Conservation (phyloP, 2,113 vertebrate genomes). For the Neolamprologus kungweensis region DNA sequence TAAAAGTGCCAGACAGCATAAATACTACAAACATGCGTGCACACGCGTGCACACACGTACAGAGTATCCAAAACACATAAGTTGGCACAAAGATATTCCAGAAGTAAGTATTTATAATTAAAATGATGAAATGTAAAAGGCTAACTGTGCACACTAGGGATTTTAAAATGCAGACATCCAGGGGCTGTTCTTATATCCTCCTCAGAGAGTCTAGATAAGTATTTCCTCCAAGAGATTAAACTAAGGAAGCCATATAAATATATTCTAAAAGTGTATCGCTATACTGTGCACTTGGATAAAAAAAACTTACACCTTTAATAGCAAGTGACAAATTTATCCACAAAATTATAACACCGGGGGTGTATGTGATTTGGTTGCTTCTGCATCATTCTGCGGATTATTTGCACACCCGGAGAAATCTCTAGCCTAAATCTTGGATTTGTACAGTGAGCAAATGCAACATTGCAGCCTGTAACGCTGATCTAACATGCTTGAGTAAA, state of each 20-base stretch:
- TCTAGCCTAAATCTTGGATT: slow-evolving; percentile 7
- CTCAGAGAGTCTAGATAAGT: slow-evolving; percentile 14
- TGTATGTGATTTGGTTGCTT: neutral
- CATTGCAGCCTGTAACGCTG: neutral
- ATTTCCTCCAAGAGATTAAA: slow-evolving; percentile 21
- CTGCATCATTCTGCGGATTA: neutral
- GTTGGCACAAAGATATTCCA: neutral
- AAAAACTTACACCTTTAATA: neutral
- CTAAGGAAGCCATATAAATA: neutral
- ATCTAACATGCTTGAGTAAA: slow-evolving; percentile 15
- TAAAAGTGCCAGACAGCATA: slow-evolving; percentile 35
- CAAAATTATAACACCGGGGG: neutral
- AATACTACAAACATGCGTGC: slow-evolving; percentile 3
- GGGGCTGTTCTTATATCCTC: slow-evolving; percentile 36
- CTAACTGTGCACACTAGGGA: slow-evolving; percentile 20
- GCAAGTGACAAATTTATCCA: neutral
- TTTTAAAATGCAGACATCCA: slow-evolving; percentile 51
- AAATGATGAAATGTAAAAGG: slow-evolving; percentile 31
- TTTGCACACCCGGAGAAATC: slow-evolving; percentile 8
- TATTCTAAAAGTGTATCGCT: neutral
- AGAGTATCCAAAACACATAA: neutral
- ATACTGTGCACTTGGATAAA: neutral
- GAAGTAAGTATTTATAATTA: slow-evolving; percentile 31
- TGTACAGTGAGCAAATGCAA: slow-evolving; percentile 12
- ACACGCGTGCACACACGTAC: neutral